Base-by-base conservation (phyloP, 2,113 vertebrate genomes). In the Heterotis niloticus region DNA sequence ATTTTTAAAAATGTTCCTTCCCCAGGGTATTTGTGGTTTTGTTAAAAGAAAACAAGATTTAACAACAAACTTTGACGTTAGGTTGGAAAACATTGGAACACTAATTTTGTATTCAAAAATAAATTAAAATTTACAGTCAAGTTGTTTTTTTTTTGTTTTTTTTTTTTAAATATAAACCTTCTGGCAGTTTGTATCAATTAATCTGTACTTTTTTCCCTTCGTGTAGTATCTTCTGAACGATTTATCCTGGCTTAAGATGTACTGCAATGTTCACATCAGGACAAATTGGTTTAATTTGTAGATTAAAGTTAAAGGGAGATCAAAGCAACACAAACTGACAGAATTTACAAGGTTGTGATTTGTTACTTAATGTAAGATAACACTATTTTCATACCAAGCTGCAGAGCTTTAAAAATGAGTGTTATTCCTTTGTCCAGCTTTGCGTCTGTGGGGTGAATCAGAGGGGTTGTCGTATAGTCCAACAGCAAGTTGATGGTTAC, bases 331-430 rank as follows among this genome's bases (percentile, higher is more conserved):
- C n/a, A 88, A 81, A 79, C 81, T 77, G 44, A 90, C 91, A 91
- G 68, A 82, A 83, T 92, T 90, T 88, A 92, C 90, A 92, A 91
- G 92, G 62, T 86, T 80, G 85, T 92, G 91, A 89, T 93, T 85
- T 51, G 80, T 93, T 92, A 89, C 87, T 93, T 89, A 90, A 94
- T 92, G 89, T 85, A 91, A 93, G 82, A 88, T 44, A 44, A 95
- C 92, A 95, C 94, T 98, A 98, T 98, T 98, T 98, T 98, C 96
- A 94, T 96, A 98, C 90, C 93, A 91, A 93, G 89, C 92, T 93
- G n/a, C n/a, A n/a, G n/a, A n/a, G n/a, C n/a, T n/a, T n/a, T n/a
- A n/a, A n/a, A n/a, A n/a, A n/a, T n/a, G n/a, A n/a, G n/a, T n/a
- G n/a, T n/a, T n/a, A n/a, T n/a, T n/a, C n/a, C n/a, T n/a, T n/a